Evolutionary conservation across 92 coral and sea anemone genomes (phyloP).

Genomic region (Parazoanthus atlanticus): DNA sequence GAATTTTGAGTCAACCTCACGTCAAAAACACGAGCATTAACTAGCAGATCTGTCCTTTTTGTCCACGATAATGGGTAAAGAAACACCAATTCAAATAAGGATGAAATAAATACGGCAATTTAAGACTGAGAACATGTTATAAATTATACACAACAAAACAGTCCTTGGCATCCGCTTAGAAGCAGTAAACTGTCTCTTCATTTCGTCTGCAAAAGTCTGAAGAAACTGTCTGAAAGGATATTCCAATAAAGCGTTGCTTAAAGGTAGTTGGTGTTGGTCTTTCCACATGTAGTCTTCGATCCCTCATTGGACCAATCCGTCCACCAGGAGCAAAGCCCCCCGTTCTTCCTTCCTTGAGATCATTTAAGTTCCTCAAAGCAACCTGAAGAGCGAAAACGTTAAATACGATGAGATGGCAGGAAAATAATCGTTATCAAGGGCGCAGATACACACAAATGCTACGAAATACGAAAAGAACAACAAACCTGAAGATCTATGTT

Average conservation of each 20-base stretch:
- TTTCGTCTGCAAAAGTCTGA: slow-evolving; percentile 10
- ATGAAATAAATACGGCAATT: slow-evolving; percentile 21
- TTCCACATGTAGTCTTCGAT: slow-evolving; percentile 67
- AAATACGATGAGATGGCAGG: slow-evolving; percentile 38
- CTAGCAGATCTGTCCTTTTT: slow-evolving; percentile 17
- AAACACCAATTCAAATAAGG: slow-evolving; percentile 21
- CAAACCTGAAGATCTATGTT: slow-evolving; percentile 81
- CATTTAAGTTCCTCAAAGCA: slow-evolving; percentile 75
- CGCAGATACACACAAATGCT: slow-evolving; percentile 47
- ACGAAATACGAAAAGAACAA: neutral
- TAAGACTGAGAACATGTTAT: slow-evolving; percentile 26
- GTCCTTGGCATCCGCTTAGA: slow-evolving; percentile 41
- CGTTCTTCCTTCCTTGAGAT: slow-evolving; percentile 61
- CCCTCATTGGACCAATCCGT: slow-evolving; percentile 69
- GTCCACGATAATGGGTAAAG: slow-evolving; percentile 4
- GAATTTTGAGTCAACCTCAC: slow-evolving; percentile 10
- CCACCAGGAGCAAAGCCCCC: slow-evolving; percentile 51
- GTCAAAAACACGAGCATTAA: slow-evolving; percentile 8
- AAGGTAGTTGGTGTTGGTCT: slow-evolving; percentile 72
- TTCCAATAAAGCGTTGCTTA: slow-evolving; percentile 60
- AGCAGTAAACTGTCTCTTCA: slow-evolving; percentile 29
- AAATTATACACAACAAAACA: slow-evolving; percentile 29
- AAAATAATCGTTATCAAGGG: slow-evolving; percentile 48
- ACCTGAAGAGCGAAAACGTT: slow-evolving; percentile 66
- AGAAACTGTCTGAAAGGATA: slow-evolving; percentile 71